Percentiles rank a stretch among this genome's conserved stretches.
Evolutionary conservation across 2,113 vertebrate species (phyloP).

Genomic region (Sialia sialis): DNA sequence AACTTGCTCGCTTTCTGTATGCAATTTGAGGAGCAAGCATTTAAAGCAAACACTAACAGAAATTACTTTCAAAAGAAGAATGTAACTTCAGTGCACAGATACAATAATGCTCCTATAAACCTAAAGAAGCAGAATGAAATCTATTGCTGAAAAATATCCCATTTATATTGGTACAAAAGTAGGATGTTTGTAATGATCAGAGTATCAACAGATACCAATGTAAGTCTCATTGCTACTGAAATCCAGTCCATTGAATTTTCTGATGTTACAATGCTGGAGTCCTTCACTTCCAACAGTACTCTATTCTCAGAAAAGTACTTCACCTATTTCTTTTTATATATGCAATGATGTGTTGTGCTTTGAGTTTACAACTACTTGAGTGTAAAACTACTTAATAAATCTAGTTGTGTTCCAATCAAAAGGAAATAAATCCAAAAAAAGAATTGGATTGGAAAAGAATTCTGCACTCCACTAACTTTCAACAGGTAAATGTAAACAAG

Average conservation of each 20-base stretch:
- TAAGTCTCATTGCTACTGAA: neutral
- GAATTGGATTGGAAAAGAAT: no score
- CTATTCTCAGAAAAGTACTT: neutral
- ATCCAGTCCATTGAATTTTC: neutral
- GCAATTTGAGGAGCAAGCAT: neutral
- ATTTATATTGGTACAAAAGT: neutral
- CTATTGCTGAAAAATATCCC: neutral
- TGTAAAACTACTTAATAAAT: neutral
- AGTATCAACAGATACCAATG: neutral
- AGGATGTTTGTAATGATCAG: neutral
- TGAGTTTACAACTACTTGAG: neutral
- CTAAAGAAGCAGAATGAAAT: neutral
- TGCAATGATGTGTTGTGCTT: neutral
- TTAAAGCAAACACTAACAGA: neutral
- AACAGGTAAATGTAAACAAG: neutral
- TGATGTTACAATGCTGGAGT: neutral
- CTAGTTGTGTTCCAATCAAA: neutral
- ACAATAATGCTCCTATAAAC: neutral
- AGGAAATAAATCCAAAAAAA: neutral
- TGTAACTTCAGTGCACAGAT: neutral
- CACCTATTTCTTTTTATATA: neutral
- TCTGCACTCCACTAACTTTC: no score
- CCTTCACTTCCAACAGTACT: neutral
- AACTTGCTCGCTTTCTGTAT: neutral
- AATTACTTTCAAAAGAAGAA: neutral